These are phyloP conservation scores for Thera obeliscata DNA, from an alignment of 2,888 invertebrate species.

Conservation along the genomic window DNA sequence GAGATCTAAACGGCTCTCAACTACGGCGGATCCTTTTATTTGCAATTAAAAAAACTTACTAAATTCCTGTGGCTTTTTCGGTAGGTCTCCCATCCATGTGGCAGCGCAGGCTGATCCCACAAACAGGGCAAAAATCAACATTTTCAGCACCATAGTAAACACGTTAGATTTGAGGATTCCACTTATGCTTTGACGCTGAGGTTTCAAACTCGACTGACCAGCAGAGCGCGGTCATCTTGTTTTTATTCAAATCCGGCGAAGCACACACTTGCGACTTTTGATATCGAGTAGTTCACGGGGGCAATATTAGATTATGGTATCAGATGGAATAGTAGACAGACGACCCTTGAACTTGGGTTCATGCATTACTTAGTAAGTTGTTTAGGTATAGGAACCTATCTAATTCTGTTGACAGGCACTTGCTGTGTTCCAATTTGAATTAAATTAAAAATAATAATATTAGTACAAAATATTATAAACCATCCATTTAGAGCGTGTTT, in stretches of 20 bases:
- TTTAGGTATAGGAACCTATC: background rate
- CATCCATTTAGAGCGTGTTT: too few relatives aligned
- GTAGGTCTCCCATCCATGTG: constrained; percentile 53
- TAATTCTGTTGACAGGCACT: too few relatives aligned
- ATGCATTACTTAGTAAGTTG: background rate
- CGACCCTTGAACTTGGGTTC: background rate
- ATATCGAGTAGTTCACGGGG: constrained; percentile 17
- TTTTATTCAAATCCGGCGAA: constrained; percentile 64
- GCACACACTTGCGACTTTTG: constrained; percentile 51
- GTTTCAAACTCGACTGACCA: constrained; percentile 59
- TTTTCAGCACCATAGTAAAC: constrained; percentile 61
- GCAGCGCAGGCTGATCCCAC: constrained; percentile 63
- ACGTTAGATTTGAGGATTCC: constrained; percentile 19
- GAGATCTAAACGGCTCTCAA: background rate
- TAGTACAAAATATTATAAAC: too few relatives aligned
- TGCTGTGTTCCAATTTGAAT: too few relatives aligned
- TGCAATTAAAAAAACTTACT: constrained; percentile 54
- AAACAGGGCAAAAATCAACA: constrained; percentile 57
- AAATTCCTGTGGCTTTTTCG: constrained; percentile 61
- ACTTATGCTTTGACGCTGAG: constrained; percentile 30
- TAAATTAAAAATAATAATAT: too few relatives aligned
- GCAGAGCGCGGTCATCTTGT: constrained; percentile 51
- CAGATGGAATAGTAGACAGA: background rate
- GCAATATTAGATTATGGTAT: constrained; percentile 14
- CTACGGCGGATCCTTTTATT: background rate